Conservation (phyloP, 2,888 invertebrate species). For the Sipunculus nudus region DNA sequence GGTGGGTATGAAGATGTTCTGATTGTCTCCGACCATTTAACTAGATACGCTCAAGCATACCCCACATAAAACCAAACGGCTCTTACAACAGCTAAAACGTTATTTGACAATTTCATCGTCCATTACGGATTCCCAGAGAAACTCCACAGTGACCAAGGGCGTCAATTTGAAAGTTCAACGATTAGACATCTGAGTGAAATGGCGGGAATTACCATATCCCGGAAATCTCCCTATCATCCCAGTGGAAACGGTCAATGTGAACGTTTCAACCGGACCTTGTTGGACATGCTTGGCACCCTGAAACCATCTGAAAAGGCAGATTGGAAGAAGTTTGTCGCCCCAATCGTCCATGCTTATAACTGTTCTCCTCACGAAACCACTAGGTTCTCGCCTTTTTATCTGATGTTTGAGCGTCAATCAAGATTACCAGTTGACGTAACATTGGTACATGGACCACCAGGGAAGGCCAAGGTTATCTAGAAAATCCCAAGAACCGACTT, state of each 20-base stretch:
- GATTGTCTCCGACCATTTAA: conserved; percentile 35
- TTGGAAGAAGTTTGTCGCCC: conserved; percentile 34
- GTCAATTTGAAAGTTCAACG: conserved; percentile 1
- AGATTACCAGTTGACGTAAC: conserved; percentile 2
- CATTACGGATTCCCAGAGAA: conserved; percentile 28
- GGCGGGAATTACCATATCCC: conserved; percentile 1
- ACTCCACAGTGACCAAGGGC: conserved; percentile 7
- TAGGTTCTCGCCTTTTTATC: conserved; percentile 2
- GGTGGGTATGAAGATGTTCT: conserved; percentile 27
- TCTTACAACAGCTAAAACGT: conserved; percentile 26
- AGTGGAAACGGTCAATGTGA: conserved; percentile 37
- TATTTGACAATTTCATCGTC: conserved; percentile 24
- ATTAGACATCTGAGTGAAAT: background rate
- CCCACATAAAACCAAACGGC: conserved; percentile 30
- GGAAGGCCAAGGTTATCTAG: no score
- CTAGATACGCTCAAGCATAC: conserved; percentile 29
- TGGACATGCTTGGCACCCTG: conserved; percentile 31
- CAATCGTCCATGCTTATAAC: conserved; percentile 27
- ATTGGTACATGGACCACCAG: no score
- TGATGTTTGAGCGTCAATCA: conserved; percentile 9
- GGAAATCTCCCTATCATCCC: conserved; percentile 17
- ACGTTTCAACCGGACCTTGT: conserved; percentile 39
- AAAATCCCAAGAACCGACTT: no score
- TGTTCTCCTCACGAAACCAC: conserved; percentile 7
- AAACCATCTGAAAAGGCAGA: conserved; percentile 24